These are phyloP conservation scores for Pristionchus exspectatus DNA, from an alignment of 2,888 invertebrate species.

Conservation along the genomic window DNA sequence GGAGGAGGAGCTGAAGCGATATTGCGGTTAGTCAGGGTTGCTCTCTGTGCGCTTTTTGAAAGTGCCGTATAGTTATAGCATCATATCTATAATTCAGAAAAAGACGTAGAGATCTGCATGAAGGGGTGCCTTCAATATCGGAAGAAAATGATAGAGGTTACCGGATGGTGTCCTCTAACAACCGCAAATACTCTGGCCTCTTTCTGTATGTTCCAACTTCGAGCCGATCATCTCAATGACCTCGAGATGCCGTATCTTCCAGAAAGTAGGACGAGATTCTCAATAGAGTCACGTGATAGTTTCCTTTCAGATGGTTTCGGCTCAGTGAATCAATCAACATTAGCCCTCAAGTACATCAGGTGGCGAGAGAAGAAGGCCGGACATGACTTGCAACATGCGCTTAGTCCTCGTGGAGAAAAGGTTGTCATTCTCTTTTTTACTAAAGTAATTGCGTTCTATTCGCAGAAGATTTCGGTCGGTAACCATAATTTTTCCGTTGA, in stretches of 20 bases:
- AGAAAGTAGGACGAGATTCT: background rate
- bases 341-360: no score
- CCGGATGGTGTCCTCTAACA: background rate
- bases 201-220: background rate
- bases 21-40: background rate
- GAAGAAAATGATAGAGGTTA: no score
- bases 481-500: background rate
- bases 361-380: background rate
- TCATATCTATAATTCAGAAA: no score
- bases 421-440: background rate
- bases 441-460: background rate
- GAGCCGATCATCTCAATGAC: background rate
- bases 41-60: background rate
- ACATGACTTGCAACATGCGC: background rate
- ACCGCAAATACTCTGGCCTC: background rate
- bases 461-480: background rate
- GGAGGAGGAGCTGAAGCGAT: background rate
- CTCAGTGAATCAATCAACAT: background rate
- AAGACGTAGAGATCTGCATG: conserved; percentile 2
- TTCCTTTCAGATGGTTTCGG: conserved; percentile 7
- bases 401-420: background rate
- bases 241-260: no score
- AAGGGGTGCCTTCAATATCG: background rate
- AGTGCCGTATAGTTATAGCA: no score
- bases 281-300: no score